A percentile compares a stretch with the other conserved stretches of the same genome.
phyloP scores from a whole-genome alignment of 2,888 invertebrate genomes.

The Lasioglossum calceatum region DNA sequence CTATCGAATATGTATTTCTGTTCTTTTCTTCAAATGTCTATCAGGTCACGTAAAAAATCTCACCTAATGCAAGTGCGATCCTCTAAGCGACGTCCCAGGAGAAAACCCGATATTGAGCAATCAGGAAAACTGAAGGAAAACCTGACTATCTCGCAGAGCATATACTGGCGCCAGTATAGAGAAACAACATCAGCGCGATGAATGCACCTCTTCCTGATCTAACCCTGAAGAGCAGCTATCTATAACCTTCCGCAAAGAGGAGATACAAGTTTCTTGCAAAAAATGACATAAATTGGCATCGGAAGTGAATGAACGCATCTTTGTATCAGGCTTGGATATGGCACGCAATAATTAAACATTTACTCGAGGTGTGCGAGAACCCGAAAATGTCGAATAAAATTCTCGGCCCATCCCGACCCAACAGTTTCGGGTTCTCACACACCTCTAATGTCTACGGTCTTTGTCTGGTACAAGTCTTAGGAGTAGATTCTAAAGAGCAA shows the following conservation, averaged over 20 bases:
- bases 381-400: too few species aligned
- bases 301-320: background rate
- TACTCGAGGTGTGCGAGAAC: background rate
- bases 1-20: constrained; percentile 55
- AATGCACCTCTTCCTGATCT: background rate
- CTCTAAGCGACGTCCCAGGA: background rate
- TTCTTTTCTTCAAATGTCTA: constrained; percentile 26
- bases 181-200: background rate
- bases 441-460: background rate
- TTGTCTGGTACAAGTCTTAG: constrained; percentile 3
- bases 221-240: background rate
- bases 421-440: too few species aligned
- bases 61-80: background rate
- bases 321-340: background rate
- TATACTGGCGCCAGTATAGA: background rate
- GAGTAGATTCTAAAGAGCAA: background rate
- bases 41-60: background rate
- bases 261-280: background rate
- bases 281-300: background rate
- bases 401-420: too few species aligned
- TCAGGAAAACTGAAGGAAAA: background rate
- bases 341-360: background rate
- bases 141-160: background rate
- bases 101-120: constrained; percentile 2
- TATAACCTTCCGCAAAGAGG: background rate